These are phyloP conservation scores for Pterostichus niger DNA, from an alignment of 2,888 invertebrate genomes.

Conservation along the genomic window DNA sequence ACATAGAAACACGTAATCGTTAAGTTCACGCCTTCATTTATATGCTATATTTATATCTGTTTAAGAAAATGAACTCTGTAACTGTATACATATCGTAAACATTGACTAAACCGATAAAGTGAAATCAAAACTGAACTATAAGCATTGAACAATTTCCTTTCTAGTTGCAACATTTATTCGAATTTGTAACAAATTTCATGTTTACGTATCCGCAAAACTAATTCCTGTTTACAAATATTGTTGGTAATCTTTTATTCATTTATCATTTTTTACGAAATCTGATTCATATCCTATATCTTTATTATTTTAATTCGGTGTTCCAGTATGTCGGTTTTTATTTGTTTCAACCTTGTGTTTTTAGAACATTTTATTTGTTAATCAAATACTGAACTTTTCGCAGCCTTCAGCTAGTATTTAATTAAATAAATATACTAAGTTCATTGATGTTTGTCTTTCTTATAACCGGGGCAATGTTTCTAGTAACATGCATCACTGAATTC, in stretches of 20 bases:
- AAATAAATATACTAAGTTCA: constrained; percentile 12
- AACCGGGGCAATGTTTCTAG: not conserved
- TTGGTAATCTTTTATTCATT: too few relatives aligned
- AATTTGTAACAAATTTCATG: constrained; percentile 17
- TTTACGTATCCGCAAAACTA: not conserved
- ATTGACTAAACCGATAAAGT: constrained; percentile 34
- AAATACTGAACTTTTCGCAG: constrained; percentile 20
- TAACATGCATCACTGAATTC: constrained; percentile 20
- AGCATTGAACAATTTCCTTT: constrained; percentile 34
- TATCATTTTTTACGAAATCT: constrained; percentile 37
- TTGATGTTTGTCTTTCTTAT: constrained; percentile 21
- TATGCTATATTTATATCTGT: constrained; percentile 42
- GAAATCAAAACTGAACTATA: constrained; percentile 29
- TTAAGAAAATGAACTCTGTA: constrained; percentile 53
- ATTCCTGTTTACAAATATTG: constrained; percentile 8
- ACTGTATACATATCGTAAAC: constrained; percentile 29
- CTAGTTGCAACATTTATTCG: constrained; percentile 22
- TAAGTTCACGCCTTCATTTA: constrained; percentile 35
- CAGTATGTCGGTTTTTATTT: constrained; percentile 7
- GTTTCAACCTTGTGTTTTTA: constrained; percentile 27
- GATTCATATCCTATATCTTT: constrained; percentile 20
- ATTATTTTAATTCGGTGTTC: not conserved
- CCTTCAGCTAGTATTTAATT: constrained; percentile 5
- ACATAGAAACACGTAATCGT: constrained; percentile 51
- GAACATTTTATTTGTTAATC: constrained; percentile 6